Percentiles rank a stretch among this genome's conserved stretches.
Evolutionary conservation across 1,140 invertebrate genomes (phyloP).

Genomic region (Scaptomyza montana): DNA sequence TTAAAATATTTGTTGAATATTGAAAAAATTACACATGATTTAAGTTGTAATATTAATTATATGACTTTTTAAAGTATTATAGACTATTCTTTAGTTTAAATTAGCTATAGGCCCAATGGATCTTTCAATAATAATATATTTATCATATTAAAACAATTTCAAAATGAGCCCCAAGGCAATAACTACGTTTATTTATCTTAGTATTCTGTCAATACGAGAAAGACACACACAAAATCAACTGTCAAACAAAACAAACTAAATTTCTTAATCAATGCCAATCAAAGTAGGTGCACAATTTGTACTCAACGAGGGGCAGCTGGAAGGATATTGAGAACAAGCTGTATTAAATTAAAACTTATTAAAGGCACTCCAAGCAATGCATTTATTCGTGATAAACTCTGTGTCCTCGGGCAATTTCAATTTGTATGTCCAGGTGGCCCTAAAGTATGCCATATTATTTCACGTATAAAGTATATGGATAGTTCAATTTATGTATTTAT

Average conservation of each 20-base stretch:
- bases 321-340: background rate
- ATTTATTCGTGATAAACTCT: constrained; percentile 2
- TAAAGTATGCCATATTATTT: constrained; percentile 5
- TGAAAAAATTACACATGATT: too few species aligned
- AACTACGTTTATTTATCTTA: background rate
- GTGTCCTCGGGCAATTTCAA: background rate
- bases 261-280: background rate
- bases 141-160: background rate
- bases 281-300: background rate
- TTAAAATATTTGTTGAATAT: too few species aligned
- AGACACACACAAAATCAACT: background rate
- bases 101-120: too few species aligned
- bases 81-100: too few species aligned
- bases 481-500: background rate
- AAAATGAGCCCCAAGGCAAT: background rate
- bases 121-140: too few species aligned
- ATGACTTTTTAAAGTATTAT: too few species aligned
- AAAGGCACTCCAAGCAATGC: constrained; percentile 12
- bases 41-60: too few species aligned
- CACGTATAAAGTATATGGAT: background rate
- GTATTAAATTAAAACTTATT: constrained; percentile 11
- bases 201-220: background rate
- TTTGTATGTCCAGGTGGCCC: background rate
- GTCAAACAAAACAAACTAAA: background rate
- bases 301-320: background rate